Conservation (phyloP, 2,888 invertebrate genomes). For the Stenchaetothrips biformis region DNA sequence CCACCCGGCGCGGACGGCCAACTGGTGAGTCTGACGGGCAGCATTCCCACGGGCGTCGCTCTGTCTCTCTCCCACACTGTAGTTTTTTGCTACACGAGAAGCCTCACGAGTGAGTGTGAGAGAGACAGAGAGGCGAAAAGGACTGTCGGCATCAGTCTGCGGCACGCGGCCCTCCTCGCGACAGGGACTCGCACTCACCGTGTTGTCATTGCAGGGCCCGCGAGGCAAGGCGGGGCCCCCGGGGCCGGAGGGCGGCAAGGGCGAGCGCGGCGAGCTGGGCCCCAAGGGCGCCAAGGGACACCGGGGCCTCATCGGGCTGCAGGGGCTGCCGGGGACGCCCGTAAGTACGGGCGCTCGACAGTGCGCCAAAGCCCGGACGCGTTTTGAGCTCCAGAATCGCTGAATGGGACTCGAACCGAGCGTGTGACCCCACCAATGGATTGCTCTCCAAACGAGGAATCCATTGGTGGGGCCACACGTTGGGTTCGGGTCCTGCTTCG, state of each 20-base stretch:
- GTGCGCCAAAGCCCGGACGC: too few species aligned
- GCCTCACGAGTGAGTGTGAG: too few species aligned
- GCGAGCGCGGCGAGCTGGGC: conserved; percentile 57
- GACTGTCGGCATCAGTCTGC: neutral
- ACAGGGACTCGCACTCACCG: neutral
- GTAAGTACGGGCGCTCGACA: conserved; percentile 53
- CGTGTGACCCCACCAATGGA: too few species aligned
- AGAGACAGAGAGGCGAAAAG: too few species aligned
- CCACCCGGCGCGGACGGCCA: conserved; percentile 69
- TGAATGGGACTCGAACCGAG: too few species aligned
- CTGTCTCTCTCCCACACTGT: too few species aligned
- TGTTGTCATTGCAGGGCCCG: conserved; percentile 51
- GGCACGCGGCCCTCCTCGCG: neutral
- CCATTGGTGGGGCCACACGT: too few species aligned
- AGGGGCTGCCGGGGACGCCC: conserved; percentile 67
- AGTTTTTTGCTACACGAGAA: too few species aligned
- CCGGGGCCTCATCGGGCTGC: conserved; percentile 74
- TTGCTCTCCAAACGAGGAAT: too few species aligned
- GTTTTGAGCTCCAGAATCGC: too few species aligned
- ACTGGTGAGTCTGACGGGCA: conserved; percentile 46
- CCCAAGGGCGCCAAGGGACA: conserved; percentile 74
- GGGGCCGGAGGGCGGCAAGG: conserved; percentile 69
- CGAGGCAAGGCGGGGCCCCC: conserved; percentile 72
- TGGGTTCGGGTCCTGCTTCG: too few species aligned
- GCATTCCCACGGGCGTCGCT: too few species aligned